Evolutionary conservation across 1,140 invertebrate species (phyloP), one percentile per base, ranked within the genome.

Genomic region (Zaprionus capensis): DNA sequence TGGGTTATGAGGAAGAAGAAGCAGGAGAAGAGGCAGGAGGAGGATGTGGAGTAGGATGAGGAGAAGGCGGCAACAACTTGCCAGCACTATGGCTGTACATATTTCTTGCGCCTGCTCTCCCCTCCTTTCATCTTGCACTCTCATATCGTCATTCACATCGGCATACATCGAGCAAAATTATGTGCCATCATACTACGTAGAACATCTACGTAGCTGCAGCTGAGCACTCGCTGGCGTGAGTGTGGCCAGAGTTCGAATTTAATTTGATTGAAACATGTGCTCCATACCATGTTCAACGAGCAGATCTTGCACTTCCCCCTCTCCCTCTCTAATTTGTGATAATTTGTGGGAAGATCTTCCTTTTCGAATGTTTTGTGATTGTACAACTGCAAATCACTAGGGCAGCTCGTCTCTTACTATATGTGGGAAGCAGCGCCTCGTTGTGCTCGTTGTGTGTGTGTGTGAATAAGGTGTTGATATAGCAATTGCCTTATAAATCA

Each of bases 331-430:
- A 87, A 87, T 87, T 87, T 88, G 83, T 80, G 83, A 88, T 88
- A 88, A 88, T 88, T 87, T 88, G 84, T 88, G 84, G 84, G 85
- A 88, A 87, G 78, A 74, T 28, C 64, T 68, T 17, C 41, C 20
- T 53, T 64, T 46, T 64, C n/a, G 28, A 56, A 46, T 41, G 20
- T 34, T 15, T 11, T 72, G 69, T 56, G 67, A 70, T 65, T 71
- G 55, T 36, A 46, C 68, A 59, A 46, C 46, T 55, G 12, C 34
- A 77, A 71, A 72, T 66, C 72, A 76, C 56, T 76, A 61, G 69
- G 74, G 58, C 73, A 71, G 46, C 34, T 49, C 46, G n/a, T 20
- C 17, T 6, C 22, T 12, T 70, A n/a, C n/a, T n/a, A n/a, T n/a
- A n/a, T 71, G 68, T 71, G 73, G 68, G 67, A 75, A 70, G 67